Base-by-base conservation (phyloP, 92 coral and sea anemone species). In the Actinernus sp. region DNA sequence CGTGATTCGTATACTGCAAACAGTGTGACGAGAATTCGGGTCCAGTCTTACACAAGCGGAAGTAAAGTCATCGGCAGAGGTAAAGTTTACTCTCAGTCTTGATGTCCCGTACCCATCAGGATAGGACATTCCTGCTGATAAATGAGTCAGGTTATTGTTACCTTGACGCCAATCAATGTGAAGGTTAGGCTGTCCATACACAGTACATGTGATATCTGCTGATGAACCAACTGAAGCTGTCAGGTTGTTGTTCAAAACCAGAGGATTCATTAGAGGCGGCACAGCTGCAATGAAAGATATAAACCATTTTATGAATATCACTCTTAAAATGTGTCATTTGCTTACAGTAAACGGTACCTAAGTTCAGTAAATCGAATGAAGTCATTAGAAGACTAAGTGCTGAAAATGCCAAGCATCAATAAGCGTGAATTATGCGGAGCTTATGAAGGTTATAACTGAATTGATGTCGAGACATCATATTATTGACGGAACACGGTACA, bases 161-260 rank as follows among this genome's bases (percentile, higher is more conserved):
- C 60, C 60, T 54, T 54, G 60, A 2, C 19, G 23, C 60, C 60
- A 54, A 39, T 34, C 36, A 26, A 54, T 39, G 16, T 13, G n/a
- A 39, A 54, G 18, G 60, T 54, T 29, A 5, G 60, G 18, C 18
- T 27, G 60, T 17, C 30, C 60, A 25, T 54, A 16, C 22, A 54
- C 38, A 27, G 60, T 27, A 30, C 60, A 54, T 0, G 40, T 21
- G 1, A 54, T 26, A 21, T 54, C 20, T 12, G 30, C 38, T 14
- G n/a, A 1, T 17, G 60, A 26, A 12, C 38, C 38, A n/a, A n/a
- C n/a, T 26, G 40, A 19, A 10, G 31, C 60, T 54, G 60, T 54
- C 14, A 26, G 20, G 38, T 54, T 54, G 38, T 22, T 29, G 60
- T 21, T 23, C 1, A 39, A 0, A 1, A 6, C 7, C 18, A 54